A percentile compares a stretch with the other conserved stretches of the same genome.
Evolutionary conservation across 2,113 vertebrate species (phyloP).

Genomic region (Passer montanus): DNA sequence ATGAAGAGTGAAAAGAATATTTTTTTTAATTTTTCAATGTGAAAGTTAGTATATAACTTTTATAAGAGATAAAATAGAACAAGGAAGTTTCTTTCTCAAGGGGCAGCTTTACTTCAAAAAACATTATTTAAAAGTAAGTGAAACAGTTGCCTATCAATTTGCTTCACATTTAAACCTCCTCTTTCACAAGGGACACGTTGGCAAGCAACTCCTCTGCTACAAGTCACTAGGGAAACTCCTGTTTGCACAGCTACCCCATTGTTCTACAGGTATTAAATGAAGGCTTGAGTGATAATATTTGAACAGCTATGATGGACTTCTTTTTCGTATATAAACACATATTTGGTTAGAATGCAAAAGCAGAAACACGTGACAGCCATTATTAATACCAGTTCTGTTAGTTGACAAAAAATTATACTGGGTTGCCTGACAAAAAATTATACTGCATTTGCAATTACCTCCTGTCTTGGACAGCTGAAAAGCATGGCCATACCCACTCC

Average conservation of each 20-base stretch:
- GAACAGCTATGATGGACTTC: background rate
- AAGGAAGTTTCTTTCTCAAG: background rate
- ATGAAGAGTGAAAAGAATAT: background rate
- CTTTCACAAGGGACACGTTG: background rate
- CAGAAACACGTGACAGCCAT: background rate
- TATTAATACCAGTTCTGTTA: background rate
- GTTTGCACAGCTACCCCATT: background rate
- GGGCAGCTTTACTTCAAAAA: background rate
- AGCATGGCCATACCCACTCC: background rate
- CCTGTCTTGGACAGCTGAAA: background rate
- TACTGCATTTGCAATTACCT: background rate
- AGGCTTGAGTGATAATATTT: background rate
- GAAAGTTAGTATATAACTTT: background rate
- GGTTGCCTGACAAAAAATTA: background rate
- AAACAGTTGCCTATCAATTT: background rate
- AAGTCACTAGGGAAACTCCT: background rate
- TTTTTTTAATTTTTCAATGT: background rate
- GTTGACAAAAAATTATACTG: background rate
- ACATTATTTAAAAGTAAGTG: background rate
- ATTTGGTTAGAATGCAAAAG: background rate
- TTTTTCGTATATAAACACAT: background rate
- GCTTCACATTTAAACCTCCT: background rate
- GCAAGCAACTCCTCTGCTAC: background rate
- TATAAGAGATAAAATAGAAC: background rate
- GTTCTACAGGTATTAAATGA: background rate